A percentile compares a stretch with the other conserved stretches of the same genome.
Conservation (phyloP, 2,888 invertebrate genomes). For the Perizoma flavofasciatum region DNA sequence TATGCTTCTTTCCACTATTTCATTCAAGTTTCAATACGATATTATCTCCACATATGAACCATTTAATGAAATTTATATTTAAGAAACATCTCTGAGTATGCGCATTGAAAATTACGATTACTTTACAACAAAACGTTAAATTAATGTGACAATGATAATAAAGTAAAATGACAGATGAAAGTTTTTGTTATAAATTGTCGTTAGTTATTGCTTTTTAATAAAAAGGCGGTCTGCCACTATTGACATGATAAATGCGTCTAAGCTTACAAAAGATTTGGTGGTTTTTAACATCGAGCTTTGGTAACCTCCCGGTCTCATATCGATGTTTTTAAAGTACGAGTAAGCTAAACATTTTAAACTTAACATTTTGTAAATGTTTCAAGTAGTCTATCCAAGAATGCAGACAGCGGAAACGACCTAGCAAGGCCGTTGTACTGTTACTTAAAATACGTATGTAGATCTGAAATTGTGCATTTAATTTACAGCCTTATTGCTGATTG, state of each 20-base stretch:
- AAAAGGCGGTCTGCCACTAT: slow-evolving; percentile 8
- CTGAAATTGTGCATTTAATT: slow-evolving; percentile 41
- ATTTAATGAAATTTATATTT: not conserved
- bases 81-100: slow-evolving; percentile 2
- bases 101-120: not conserved
- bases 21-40: not conserved
- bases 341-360: too few relatives aligned
- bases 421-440: slow-evolving; percentile 73
- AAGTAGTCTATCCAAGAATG: slow-evolving; percentile 56
- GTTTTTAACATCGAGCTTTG: not conserved
- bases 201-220: slow-evolving; percentile 25
- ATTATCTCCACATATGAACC: too few relatives aligned
- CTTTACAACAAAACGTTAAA: slow-evolving; percentile 14
- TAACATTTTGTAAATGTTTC: slow-evolving; percentile 14
- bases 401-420: slow-evolving; percentile 70
- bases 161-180: slow-evolving; percentile 29
- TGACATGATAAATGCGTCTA: slow-evolving; percentile 12
- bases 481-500: slow-evolving; percentile 21
- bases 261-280: not conserved
- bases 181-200: slow-evolving; percentile 16
- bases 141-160: slow-evolving; percentile 26
- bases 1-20: too few relatives aligned
- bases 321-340: too few relatives aligned
- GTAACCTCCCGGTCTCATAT: too few relatives aligned
- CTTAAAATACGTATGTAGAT: slow-evolving; percentile 56